These are phyloP conservation scores for Furnarius figulus DNA, from an alignment of 2,113 vertebrate species.

Conservation along the genomic window DNA sequence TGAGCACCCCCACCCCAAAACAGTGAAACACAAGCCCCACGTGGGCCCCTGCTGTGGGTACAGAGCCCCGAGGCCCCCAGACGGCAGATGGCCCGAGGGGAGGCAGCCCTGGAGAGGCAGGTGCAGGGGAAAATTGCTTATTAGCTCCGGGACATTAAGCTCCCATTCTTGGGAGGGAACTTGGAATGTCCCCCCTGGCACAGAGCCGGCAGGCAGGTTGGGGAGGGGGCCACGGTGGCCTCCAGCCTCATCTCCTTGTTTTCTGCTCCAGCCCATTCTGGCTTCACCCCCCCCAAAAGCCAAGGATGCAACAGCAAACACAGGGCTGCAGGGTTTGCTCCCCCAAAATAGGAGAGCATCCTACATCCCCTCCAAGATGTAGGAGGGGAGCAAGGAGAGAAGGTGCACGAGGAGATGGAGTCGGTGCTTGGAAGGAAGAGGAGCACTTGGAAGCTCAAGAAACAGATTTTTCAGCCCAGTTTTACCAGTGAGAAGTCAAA, in stretches of 20 bases:
- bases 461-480: not conserved
- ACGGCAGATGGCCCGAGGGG: conserved; percentile 65
- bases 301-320: not conserved
- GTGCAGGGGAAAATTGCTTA: conserved; percentile 63
- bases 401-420: not conserved
- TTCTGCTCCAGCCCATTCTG: not conserved
- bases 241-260: not conserved
- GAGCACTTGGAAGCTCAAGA: not conserved
- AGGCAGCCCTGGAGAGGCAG: conserved; percentile 33
- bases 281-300: not conserved
- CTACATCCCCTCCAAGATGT: fast-evolving
- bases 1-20: not conserved
- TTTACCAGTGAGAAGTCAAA: not conserved
- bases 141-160: conserved; percentile 57
- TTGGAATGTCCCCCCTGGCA: not conserved
- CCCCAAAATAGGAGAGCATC: not conserved
- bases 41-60: fast-evolving
- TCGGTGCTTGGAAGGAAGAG: not conserved
- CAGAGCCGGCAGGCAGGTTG: not conserved
- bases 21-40: not conserved
- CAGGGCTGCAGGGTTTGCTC: not conserved
- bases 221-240: not conserved
- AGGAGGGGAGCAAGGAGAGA: not conserved
- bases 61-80: not conserved
- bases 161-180: conserved; percentile 33